These are phyloP conservation scores for Patella pellucida DNA, from an alignment of 2,888 invertebrate species.

Conservation along the genomic window DNA sequence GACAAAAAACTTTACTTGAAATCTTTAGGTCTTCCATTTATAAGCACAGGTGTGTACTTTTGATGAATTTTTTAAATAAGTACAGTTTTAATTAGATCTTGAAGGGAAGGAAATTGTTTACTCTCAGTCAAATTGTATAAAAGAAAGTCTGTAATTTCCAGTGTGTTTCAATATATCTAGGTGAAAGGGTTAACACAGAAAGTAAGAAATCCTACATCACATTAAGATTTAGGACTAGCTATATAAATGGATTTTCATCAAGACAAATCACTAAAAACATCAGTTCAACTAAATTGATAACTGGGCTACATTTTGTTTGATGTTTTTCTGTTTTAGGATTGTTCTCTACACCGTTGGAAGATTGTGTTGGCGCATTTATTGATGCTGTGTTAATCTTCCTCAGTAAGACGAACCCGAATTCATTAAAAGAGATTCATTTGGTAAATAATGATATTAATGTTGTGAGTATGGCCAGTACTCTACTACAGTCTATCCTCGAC, in stretches of 20 bases:
- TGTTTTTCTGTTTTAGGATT: constrained; percentile 36
- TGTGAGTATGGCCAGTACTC: constrained; percentile 24
- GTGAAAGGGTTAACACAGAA: too few relatives aligned
- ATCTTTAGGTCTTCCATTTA: constrained; percentile 41
- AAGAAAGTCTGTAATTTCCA: too few relatives aligned
- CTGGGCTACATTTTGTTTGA: not conserved
- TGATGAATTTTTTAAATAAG: not conserved
- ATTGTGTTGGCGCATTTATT: constrained; percentile 41
- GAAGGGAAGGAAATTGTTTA: too few relatives aligned
- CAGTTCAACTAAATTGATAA: not conserved
- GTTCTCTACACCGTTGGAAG: constrained; percentile 41
- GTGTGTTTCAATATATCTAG: too few relatives aligned
- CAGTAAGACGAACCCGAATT: not conserved
- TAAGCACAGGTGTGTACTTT: constrained; percentile 41
- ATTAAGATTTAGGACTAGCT: too few relatives aligned
- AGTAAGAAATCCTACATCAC: too few relatives aligned
- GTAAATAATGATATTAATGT: constrained; percentile 38
- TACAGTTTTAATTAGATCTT: too few relatives aligned
- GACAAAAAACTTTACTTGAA: constrained; percentile 21
- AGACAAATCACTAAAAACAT: too few relatives aligned
- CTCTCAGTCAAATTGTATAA: too few relatives aligned
- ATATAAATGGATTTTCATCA: too few relatives aligned
- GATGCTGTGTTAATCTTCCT: constrained; percentile 36
- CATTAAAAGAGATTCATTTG: constrained; percentile 43
- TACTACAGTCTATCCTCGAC: not conserved